Base-by-base conservation (phyloP, 2,113 vertebrate species). In the Cryptotis parvus region DNA sequence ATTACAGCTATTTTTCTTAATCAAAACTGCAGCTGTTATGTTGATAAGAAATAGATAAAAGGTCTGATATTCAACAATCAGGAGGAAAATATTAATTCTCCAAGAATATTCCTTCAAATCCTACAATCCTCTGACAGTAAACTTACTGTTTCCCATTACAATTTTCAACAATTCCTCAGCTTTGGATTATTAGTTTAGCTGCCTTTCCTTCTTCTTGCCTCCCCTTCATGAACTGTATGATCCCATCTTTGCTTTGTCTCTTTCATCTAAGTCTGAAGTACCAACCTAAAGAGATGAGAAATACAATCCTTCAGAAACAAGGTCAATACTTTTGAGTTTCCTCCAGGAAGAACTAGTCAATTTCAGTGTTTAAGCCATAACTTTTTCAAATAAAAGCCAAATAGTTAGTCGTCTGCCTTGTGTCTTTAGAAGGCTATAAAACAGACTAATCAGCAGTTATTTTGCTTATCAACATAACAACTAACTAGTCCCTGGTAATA, bases 371-470 rank as follows among this genome's bases (percentile, higher is more conserved):
- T 90, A 80, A 91, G 86, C 94, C 74, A 78, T 52, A 70, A 87
- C 0, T 27, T 75, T 93, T 89, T 41, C 82, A 93, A 79, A 89
- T 90, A 35, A 83, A n/a, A 95, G 85, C 14, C 31, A 73, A 95
- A 79, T 69, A 89, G 52, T 55, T 4, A 69, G 58, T 24, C 35
- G 81, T 72, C 91, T 65, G n/a, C 65, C 61, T 69, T 33, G 88
- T 84, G 35, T 43, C 35, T 80, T 85, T 90, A 91, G 3, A 90
- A 31, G 37, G 80, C 68, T 4, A 95, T 61, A 74, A 93, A 91
- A 91, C n/a, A 90, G 74, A 91, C 31, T 24, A 63, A 26, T 72
- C 29, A 61, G 27, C 45, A 81, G n/a, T 66, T 83, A 85, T 11
- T 88, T 77, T 88, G 73, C n/a, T 92, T 89, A 72, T 55, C 75